Conservation (phyloP, 2,113 vertebrate species). For the Nycticorax nycticorax region DNA sequence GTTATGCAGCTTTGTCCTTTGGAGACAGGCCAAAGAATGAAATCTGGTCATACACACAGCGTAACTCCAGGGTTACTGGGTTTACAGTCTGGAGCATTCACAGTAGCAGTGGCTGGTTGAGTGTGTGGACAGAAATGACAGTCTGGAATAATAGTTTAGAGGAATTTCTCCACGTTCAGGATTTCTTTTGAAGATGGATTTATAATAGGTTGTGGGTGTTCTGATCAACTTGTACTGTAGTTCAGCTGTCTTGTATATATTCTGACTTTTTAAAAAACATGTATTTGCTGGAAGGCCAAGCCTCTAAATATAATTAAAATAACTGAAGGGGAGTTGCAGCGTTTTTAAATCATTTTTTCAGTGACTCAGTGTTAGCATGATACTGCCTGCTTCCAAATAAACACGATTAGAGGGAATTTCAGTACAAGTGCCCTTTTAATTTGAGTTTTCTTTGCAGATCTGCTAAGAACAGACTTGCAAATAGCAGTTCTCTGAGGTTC, state of each 20-base stretch:
- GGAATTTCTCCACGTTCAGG: not conserved
- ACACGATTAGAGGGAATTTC: conserved; percentile 48
- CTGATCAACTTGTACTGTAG: not conserved
- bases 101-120: not conserved
- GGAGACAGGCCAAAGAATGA: not conserved
- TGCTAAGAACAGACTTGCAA: conserved; percentile 55
- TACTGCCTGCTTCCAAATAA: conserved; percentile 6
- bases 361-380: not conserved
- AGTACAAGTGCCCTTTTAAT: conserved; percentile 60
- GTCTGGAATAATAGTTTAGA: not conserved
- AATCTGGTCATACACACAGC: not conserved
- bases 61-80: not conserved
- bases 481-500: conserved; percentile 47
- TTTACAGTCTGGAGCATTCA: not conserved
- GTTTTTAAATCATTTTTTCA: conserved; percentile 3
- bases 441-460: conserved; percentile 15
- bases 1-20: not conserved
- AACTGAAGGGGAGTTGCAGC: not conserved
- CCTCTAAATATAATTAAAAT: not conserved
- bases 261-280: not conserved
- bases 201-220: not conserved
- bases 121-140: not conserved
- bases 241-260: not conserved
- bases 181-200: not conserved
- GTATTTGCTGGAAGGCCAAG: not conserved